A percentile compares a stretch with the other conserved stretches of the same genome.
phyloP scores from a whole-genome alignment of 2,113 vertebrate genomes.

The Sebastes schlegelii region DNA sequence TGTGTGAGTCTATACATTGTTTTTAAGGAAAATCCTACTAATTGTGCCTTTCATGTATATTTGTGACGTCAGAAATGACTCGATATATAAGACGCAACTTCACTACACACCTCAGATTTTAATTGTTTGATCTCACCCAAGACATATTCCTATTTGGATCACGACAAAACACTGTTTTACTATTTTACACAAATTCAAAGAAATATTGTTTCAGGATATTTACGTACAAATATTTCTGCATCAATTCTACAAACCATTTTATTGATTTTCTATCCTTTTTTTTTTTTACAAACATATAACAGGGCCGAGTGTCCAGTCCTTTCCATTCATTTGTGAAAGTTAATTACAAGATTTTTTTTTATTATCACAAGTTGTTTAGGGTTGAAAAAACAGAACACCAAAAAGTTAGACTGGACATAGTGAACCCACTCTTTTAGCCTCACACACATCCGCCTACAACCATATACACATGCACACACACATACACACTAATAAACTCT shows the following conservation, averaged over 20 bases:
- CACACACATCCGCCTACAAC: background rate
- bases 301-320: background rate
- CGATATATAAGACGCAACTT: background rate
- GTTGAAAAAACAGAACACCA: constrained; percentile 14
- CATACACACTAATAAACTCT: constrained; percentile 25
- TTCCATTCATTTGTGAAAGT: background rate
- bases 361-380: background rate
- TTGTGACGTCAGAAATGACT: background rate
- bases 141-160: background rate
- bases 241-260: background rate
- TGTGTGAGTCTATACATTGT: background rate
- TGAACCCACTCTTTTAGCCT: background rate
- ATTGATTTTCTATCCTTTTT: background rate
- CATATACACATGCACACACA: background rate
- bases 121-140: background rate
- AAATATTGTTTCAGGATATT: background rate
- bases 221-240: background rate
- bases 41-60: background rate
- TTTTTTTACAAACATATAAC: background rate
- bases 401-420: background rate
- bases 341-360: too few species aligned
- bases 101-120: too few species aligned
- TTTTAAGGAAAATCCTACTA: background rate
- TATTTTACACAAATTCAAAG: background rate
- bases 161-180: background rate